Percentiles rank a stretch among this genome's conserved stretches.
These are phyloP conservation scores for Semibalanus balanoides DNA, from an alignment of 1,140 invertebrate genomes.

Conservation along the genomic window DNA sequence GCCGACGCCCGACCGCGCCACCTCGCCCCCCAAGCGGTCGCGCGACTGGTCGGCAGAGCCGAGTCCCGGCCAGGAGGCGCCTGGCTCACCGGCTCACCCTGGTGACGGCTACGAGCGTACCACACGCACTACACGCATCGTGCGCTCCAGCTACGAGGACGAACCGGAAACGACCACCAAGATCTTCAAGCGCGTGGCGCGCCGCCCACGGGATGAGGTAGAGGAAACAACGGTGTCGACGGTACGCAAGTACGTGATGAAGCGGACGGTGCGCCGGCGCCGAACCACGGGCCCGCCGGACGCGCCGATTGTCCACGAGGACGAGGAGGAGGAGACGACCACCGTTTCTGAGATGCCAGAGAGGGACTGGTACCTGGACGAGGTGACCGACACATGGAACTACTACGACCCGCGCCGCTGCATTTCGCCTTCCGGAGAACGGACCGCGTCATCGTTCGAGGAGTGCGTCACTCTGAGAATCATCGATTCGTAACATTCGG, in stretches of 20 bases:
- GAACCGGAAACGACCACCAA: background rate
- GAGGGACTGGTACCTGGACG: constrained; percentile 61
- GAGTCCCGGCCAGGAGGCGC: background rate
- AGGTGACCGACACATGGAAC: constrained; percentile 57
- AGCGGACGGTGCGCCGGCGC: background rate
- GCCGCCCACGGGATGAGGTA: background rate
- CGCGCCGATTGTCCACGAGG: background rate
- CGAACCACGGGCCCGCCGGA: background rate
- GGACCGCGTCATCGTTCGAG: constrained; percentile 62
- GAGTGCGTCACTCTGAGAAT: constrained; percentile 73
- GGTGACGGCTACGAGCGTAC: background rate
- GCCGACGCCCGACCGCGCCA: constrained; percentile 7
- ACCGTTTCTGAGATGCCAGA: constrained; percentile 28
- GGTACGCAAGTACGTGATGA: background rate
- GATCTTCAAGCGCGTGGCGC: background rate
- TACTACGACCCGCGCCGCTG: constrained; percentile 66
- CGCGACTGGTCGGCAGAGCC: background rate
- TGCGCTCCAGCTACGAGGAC: background rate
- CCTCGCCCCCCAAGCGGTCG: background rate
- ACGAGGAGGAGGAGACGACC: constrained; percentile 6
- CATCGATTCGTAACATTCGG: constrained; percentile 64
- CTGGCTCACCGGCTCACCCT: background rate
- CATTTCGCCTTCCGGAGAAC: constrained; percentile 75
- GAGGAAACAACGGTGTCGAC: background rate
- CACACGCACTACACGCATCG: background rate